These are phyloP conservation scores for Circaetus cinerascens DNA, from an alignment of 2,113 vertebrate species.

Conservation along the genomic window DNA sequence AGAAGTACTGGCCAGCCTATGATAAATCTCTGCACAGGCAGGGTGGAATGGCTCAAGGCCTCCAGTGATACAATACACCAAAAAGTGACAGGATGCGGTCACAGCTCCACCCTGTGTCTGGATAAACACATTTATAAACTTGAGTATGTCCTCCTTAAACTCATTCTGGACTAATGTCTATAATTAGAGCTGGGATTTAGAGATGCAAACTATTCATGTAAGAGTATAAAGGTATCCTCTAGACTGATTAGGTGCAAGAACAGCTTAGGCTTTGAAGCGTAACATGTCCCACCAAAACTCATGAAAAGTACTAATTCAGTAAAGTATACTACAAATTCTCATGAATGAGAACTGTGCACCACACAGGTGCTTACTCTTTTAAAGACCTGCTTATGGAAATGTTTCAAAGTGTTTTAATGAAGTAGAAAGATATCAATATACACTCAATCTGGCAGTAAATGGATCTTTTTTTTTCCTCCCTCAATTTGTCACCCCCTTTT, in stretches of 20 bases:
- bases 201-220: not conserved
- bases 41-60: slow-evolving; percentile 19
- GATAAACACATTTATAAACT: slow-evolving; percentile 43
- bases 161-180: not conserved
- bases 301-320: not conserved
- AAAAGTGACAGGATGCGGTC: slow-evolving; percentile 49
- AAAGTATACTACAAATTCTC: not conserved
- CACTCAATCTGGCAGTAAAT: not conserved
- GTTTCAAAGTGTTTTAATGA: not conserved
- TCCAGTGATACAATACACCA: not conserved
- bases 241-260: not conserved
- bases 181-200: not conserved
- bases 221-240: not conserved
- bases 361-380: not conserved
- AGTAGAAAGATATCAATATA: not conserved
- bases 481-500: not conserved
- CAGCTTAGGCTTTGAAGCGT: not conserved
- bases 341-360: not conserved
- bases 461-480: not conserved
- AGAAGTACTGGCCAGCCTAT: not conserved
- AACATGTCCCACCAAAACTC: not conserved
- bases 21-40: not conserved
- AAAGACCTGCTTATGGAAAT: not conserved
- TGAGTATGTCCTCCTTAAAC: not conserved
- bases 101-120: slow-evolving; percentile 69